Evolutionary conservation across 1,140 invertebrate genomes (phyloP).

Genomic region (Battus philenor): DNA sequence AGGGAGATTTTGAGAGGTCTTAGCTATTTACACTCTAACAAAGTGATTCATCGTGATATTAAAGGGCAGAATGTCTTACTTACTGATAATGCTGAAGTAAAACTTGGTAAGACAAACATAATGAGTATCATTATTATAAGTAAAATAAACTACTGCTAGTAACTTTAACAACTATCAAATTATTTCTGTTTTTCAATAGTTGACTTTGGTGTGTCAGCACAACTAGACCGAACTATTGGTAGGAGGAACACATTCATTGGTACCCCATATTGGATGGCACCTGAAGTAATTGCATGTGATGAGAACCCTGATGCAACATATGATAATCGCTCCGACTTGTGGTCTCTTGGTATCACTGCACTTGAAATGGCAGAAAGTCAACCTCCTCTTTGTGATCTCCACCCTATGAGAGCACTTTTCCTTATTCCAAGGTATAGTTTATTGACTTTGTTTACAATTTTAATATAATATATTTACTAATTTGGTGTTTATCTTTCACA

Average conservation of each 20-base stretch:
- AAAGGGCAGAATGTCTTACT: constrained; percentile 99
- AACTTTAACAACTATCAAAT: constrained; percentile 2
- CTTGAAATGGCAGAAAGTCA: constrained; percentile 99
- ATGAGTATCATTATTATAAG: constrained; percentile 7
- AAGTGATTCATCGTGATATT: constrained; percentile 99
- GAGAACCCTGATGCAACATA: constrained; percentile 99
- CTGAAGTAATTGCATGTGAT: constrained; percentile 99
- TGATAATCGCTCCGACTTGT: constrained; percentile 98
- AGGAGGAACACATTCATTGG: constrained; percentile 99
- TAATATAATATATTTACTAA: too few species aligned
- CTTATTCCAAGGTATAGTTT: constrained; percentile 89
- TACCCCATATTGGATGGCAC: constrained; percentile 99
- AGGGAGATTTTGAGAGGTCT: constrained; percentile 97
- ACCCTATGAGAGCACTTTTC: constrained; percentile 99
- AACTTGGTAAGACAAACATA: constrained; percentile 84
- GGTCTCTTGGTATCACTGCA: constrained; percentile 98
- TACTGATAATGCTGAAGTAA: constrained; percentile 99
- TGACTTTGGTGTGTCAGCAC: constrained; percentile 99
- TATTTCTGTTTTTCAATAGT: constrained; percentile 77
- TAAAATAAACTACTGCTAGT: background rate
- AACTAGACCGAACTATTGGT: constrained; percentile 98
- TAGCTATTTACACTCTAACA: constrained; percentile 98
- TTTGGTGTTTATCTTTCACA: too few species aligned
- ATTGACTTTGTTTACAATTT: background rate
- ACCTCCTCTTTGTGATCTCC: constrained; percentile 98